Conservation (phyloP, 1,140 invertebrate genomes). For the Belonocnema kinseyi region DNA sequence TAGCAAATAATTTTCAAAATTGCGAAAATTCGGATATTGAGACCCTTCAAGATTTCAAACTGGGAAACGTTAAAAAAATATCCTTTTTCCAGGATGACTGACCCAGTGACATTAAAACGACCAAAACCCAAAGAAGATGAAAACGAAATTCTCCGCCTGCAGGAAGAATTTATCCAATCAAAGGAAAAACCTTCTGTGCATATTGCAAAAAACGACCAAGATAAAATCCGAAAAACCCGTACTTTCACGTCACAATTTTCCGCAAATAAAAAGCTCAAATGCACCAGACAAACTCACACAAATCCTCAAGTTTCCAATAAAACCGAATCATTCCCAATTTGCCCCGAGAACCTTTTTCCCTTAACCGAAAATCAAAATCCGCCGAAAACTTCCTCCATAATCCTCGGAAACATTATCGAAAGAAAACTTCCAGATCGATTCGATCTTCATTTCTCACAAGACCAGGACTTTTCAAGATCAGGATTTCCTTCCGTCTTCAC, state of each 20-base stretch:
- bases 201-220: slow-evolving; percentile 66
- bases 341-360: not conserved
- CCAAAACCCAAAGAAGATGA: slow-evolving; percentile 81
- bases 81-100: slow-evolving; percentile 1
- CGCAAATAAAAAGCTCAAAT: slow-evolving; percentile 32
- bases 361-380: slow-evolving; percentile 76
- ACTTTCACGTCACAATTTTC: slow-evolving; percentile 58
- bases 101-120: slow-evolving; percentile 62
- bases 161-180: slow-evolving; percentile 79
- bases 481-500: slow-evolving; percentile 66
- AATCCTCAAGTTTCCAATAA: slow-evolving; percentile 45
- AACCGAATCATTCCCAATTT: slow-evolving; percentile 46
- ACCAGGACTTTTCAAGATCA: slow-evolving; percentile 28
- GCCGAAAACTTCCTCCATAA: slow-evolving; percentile 68
- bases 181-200: slow-evolving; percentile 77
- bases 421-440: slow-evolving; percentile 68
- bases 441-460: slow-evolving; percentile 46
- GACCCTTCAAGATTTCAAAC: too few relatives aligned
- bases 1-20: too few relatives aligned
- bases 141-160: slow-evolving; percentile 82
- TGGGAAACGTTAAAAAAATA: too few relatives aligned
- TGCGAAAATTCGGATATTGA: too few relatives aligned
- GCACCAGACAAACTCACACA: slow-evolving; percentile 58
- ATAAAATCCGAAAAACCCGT: slow-evolving; percentile 43
- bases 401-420: slow-evolving; percentile 80